These are phyloP conservation scores for Carassius carassius DNA, from an alignment of 2,113 vertebrate species.

Conservation along the genomic window DNA sequence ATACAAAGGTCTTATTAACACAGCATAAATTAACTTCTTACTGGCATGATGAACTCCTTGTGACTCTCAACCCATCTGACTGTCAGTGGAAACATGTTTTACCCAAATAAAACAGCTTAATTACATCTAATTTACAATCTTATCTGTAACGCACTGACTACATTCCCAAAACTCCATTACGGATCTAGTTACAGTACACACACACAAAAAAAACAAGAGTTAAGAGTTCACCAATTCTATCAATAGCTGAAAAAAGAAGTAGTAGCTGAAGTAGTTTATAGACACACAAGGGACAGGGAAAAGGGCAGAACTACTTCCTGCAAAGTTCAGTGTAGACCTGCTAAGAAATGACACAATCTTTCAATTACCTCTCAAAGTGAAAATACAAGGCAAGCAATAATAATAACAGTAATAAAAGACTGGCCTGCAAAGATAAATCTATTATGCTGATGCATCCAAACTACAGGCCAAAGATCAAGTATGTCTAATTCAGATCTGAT, in stretches of 20 bases:
- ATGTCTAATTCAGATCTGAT: conserved; percentile 2
- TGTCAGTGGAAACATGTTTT: background rate
- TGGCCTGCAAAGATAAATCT: background rate
- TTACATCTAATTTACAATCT: background rate
- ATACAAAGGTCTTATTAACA: conserved; percentile 8
- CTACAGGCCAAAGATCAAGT: background rate
- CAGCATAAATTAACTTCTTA: background rate
- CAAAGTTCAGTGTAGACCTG: background rate
- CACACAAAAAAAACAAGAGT: background rate
- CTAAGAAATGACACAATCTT: conserved; percentile 41
- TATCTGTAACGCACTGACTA: background rate
- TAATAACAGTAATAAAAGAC: background rate
- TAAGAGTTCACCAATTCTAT: background rate
- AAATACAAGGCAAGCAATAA: conserved; percentile 46
- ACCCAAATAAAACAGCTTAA: no score
- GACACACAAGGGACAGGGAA: background rate
- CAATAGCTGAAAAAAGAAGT: background rate
- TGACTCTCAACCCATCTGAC: background rate
- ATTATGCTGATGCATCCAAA: background rate
- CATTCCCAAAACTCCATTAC: no score
- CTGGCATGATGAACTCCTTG: background rate
- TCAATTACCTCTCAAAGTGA: conserved; percentile 64
- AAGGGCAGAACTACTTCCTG: background rate
- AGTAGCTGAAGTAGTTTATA: background rate
- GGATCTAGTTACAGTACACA: background rate